Evolutionary conservation across 1,140 invertebrate genomes (phyloP).

Genomic region (Diorhabda elongata): DNA sequence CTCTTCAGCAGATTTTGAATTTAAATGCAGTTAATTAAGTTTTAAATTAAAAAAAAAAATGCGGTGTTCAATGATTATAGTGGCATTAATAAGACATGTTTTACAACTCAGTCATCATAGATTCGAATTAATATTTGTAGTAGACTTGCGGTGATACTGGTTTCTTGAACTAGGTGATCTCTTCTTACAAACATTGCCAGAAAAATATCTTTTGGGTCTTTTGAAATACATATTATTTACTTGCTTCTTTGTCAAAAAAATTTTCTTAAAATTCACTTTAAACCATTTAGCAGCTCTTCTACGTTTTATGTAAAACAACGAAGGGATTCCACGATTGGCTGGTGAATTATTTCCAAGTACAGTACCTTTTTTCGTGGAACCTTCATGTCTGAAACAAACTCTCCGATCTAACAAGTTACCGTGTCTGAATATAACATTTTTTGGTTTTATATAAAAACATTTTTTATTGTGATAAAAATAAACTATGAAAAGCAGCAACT

Average conservation of each 20-base stretch:
- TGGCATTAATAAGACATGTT: no score
- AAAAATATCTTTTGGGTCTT: conserved; percentile 8
- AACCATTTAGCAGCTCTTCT: conserved; percentile 22
- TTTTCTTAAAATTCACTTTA: conserved; percentile 23
- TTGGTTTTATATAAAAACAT: conserved; percentile 23
- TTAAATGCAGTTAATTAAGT: no score
- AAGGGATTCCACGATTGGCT: conserved; percentile 27
- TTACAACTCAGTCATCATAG: no score
- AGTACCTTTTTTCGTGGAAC: conserved; percentile 12
- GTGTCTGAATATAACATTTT: conserved; percentile 26
- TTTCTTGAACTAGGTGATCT: neutral
- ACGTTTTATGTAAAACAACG: conserved; percentile 25
- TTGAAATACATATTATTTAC: conserved; percentile 15
- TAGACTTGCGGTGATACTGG: no score
- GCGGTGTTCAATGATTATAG: no score
- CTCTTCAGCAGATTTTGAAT: no score
- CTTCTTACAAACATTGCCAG: neutral
- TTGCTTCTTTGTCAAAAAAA: conserved; percentile 27
- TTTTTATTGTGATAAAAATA: conserved; percentile 27
- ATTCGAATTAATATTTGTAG: no score
- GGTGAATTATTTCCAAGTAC: conserved; percentile 30
- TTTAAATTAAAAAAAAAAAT: no score
- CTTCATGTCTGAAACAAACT: conserved; percentile 22
- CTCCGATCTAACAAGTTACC: conserved; percentile 24
- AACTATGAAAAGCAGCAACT: conserved; percentile 22